Evolutionary conservation across 2,888 invertebrate genomes (phyloP).

Genomic region (Harmothoe impar): DNA sequence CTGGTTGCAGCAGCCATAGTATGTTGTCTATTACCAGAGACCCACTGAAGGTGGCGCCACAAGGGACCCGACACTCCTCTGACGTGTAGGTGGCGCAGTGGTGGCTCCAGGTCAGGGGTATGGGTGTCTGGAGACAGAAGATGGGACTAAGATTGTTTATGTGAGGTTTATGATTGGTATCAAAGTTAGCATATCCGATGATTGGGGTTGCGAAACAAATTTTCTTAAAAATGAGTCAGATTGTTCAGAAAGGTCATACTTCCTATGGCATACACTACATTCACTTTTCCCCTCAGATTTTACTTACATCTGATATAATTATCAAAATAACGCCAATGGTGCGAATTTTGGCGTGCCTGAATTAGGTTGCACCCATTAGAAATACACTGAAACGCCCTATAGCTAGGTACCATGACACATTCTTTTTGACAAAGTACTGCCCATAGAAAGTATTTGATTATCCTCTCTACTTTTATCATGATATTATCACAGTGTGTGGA

Average conservation of each 20-base stretch:
- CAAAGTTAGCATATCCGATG: too few relatives aligned
- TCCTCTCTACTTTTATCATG: too few relatives aligned
- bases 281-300: not conserved
- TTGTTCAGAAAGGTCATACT: too few relatives aligned
- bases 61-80: conserved; percentile 50
- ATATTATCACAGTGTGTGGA: too few relatives aligned
- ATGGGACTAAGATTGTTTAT: not conserved
- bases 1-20: conserved; percentile 33
- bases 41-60: conserved; percentile 45
- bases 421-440: not conserved
- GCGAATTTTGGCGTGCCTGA: too few relatives aligned
- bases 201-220: too few relatives aligned
- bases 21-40: conserved; percentile 49
- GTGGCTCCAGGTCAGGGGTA: conserved; percentile 9
- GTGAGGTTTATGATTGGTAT: not conserved
- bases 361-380: too few relatives aligned
- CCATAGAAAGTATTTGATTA: too few relatives aligned
- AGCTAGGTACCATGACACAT: not conserved
- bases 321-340: not conserved
- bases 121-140: not conserved
- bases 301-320: too few relatives aligned
- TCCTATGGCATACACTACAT: too few relatives aligned
- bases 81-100: conserved; percentile 69
- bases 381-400: not conserved
- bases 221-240: too few relatives aligned